Evolutionary conservation across 2,113 vertebrate genomes (phyloP).

Genomic region (Actenoides hombroni): DNA sequence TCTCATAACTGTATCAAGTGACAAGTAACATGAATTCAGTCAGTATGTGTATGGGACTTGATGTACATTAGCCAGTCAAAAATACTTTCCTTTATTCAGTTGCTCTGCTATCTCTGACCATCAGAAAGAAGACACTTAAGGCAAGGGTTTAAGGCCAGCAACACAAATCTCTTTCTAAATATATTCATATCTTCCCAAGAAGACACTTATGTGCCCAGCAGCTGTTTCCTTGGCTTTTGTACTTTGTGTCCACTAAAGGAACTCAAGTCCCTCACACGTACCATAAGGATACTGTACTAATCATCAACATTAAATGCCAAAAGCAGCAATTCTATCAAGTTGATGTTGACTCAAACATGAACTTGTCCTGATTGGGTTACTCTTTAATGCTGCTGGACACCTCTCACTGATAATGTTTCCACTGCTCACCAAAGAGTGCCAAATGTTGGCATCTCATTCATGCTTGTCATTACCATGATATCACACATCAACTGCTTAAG

Average conservation of each 20-base stretch:
- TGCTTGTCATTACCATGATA: constrained; percentile 68
- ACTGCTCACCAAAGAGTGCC: constrained; percentile 41
- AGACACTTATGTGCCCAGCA: constrained; percentile 64
- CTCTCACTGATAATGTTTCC: constrained; percentile 50
- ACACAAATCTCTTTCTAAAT: constrained; percentile 54
- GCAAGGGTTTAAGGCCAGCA: constrained; percentile 59
- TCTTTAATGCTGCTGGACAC: constrained; percentile 65
- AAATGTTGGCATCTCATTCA: constrained; percentile 62
- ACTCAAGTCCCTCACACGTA: constrained; percentile 2
- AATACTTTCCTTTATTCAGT: constrained; percentile 32
- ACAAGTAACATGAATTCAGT: constrained; percentile 37
- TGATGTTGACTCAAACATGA: constrained; percentile 58
- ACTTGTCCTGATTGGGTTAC: constrained; percentile 58
- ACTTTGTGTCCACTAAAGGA: constrained; percentile 55
- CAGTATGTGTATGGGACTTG: background rate
- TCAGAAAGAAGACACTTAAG: constrained; percentile 53
- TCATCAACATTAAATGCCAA: constrained; percentile 57
- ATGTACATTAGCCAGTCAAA: constrained; percentile 57
- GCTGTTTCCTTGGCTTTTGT: constrained; percentile 50
- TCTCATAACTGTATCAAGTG: constrained; percentile 56
- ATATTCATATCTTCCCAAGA: constrained; percentile 42
- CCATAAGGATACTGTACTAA: constrained; percentile 33
- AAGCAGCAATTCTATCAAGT: constrained; percentile 65
- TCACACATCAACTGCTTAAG: background rate
- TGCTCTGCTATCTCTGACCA: constrained; percentile 43